phyloP scores from a whole-genome alignment of 2,888 invertebrate genomes.

The Incurvaria masculella region DNA sequence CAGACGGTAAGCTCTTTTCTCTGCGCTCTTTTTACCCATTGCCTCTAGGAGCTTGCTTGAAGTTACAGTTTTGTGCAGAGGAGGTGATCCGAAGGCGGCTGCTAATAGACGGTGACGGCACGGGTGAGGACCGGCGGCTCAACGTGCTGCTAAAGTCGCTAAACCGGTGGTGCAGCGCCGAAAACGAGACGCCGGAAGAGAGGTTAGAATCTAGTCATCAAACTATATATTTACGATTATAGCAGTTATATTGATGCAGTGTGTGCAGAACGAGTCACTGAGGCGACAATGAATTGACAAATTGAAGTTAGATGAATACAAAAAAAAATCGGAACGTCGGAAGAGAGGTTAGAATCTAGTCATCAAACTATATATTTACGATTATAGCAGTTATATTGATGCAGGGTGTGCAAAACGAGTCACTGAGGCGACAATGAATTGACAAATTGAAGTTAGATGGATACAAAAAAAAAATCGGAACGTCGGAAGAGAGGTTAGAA shows the following conservation, averaged over 20 bases:
- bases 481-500: constrained; percentile 62
- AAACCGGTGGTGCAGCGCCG: constrained; percentile 72
- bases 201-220: constrained; percentile 47
- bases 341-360: constrained; percentile 60
- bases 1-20: background rate
- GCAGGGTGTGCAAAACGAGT: too few relatives aligned
- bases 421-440: too few relatives aligned
- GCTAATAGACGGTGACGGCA: constrained; percentile 95
- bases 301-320: too few relatives aligned
- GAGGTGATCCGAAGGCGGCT: constrained; percentile 90
- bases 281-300: too few relatives aligned
- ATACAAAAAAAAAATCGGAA: too few relatives aligned
- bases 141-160: constrained; percentile 81
- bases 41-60: too few relatives aligned
- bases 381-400: too few relatives aligned
- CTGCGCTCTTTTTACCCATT: too few relatives aligned
- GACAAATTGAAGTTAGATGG: too few relatives aligned
- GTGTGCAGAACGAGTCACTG: too few relatives aligned
- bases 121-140: constrained; percentile 89
- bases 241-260: too few relatives aligned
- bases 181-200: constrained; percentile 64
- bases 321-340: constrained; percentile 62
- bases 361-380: constrained; percentile 4
- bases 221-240: constrained; percentile 4
- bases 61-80: constrained; percentile 69